phyloP scores from a whole-genome alignment of 2,113 vertebrate species.

The Zonotrichia leucophrys region DNA sequence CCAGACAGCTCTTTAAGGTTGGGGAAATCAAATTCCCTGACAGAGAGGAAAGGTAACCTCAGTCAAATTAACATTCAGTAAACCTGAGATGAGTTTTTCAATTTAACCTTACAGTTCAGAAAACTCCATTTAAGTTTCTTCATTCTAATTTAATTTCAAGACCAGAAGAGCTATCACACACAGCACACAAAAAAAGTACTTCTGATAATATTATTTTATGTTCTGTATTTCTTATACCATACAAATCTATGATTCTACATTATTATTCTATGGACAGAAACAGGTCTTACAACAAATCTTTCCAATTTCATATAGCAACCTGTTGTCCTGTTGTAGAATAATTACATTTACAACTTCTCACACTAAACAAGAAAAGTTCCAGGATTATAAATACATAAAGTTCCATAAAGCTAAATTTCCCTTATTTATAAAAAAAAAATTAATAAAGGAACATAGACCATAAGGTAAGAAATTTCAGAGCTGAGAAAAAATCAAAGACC shows the following conservation, averaged over 20 bases:
- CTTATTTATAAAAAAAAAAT: background rate
- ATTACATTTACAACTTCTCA: background rate
- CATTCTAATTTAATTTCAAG: background rate
- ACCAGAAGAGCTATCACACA: background rate
- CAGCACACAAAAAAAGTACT: background rate
- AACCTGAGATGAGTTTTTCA: background rate
- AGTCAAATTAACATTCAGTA: background rate
- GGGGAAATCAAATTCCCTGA: background rate
- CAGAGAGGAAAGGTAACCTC: background rate
- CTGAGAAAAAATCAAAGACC: background rate
- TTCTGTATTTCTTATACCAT: background rate
- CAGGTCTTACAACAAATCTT: background rate
- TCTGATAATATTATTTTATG: background rate
- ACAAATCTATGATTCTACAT: background rate
- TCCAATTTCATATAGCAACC: background rate
- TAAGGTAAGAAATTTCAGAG: background rate
- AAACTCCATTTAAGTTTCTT: background rate
- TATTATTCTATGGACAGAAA: background rate
- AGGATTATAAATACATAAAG: background rate
- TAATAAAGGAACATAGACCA: background rate
- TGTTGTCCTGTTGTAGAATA: background rate
- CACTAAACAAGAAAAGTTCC: background rate
- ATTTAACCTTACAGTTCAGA: background rate
- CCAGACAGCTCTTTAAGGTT: background rate
- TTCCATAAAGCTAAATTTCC: background rate